phyloP scores from a whole-genome alignment of 2,888 invertebrate genomes.

The Disparrhopalites patrizii region DNA sequence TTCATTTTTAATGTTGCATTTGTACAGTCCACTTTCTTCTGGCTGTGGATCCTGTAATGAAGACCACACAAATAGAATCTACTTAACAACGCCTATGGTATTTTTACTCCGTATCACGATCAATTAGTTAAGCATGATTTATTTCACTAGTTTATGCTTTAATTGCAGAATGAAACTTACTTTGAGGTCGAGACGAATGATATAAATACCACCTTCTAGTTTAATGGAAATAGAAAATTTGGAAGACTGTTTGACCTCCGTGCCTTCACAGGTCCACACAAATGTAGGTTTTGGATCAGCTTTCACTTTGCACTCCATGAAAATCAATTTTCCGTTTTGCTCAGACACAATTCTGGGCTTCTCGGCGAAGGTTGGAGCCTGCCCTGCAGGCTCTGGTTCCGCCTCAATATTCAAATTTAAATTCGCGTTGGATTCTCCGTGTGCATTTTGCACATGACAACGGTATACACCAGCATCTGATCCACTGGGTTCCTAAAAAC shows the following conservation, averaged over 20 bases:
- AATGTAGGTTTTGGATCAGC: conserved; percentile 79
- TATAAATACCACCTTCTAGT: conserved; percentile 68
- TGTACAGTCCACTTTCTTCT: conserved; percentile 95
- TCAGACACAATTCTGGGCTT: conserved; percentile 84
- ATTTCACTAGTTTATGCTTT: too few relatives aligned
- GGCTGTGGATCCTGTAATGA: conserved; percentile 72
- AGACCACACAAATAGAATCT: background rate
- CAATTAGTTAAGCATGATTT: background rate
- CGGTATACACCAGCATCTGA: conserved; percentile 97
- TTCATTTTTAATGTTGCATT: conserved; percentile 94
- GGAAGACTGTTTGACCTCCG: conserved; percentile 72
- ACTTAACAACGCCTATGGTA: too few relatives aligned
- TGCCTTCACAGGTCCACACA: conserved; percentile 76
- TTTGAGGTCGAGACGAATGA: conserved; percentile 77
- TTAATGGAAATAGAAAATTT: conserved; percentile 73
- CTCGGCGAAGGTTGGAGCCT: conserved; percentile 89
- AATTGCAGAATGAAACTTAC: conserved; percentile 48
- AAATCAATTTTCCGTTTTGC: conserved; percentile 73
- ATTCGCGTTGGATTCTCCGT: conserved; percentile 96
- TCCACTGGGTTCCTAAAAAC: conserved; percentile 75
- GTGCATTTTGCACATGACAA: conserved; percentile 92
- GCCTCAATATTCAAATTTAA: conserved; percentile 84
- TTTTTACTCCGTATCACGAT: too few relatives aligned
- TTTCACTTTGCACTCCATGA: conserved; percentile 80
- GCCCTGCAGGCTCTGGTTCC: conserved; percentile 90